A percentile compares a stretch with the other conserved stretches of the same genome.
phyloP scores from a whole-genome alignment of 2,113 vertebrate genomes.

The Nicator chloris region DNA sequence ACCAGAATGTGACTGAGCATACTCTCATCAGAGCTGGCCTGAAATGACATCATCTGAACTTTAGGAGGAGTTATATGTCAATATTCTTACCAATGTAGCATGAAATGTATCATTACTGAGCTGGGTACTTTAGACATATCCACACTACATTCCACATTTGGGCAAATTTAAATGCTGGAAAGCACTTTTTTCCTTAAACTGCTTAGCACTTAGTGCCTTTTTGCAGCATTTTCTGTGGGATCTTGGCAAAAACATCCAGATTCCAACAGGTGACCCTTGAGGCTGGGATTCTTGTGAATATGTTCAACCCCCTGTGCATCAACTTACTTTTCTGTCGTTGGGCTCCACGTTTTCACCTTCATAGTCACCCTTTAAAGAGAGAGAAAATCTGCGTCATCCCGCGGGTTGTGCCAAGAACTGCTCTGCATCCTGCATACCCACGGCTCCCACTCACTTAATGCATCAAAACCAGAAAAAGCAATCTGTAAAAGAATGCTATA shows the following conservation, averaged over 20 bases:
- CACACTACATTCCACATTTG: neutral
- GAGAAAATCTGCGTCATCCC: neutral
- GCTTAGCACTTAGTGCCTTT: neutral
- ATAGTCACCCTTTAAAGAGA: conserved; percentile 84
- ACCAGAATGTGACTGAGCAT: neutral
- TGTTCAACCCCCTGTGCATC: neutral
- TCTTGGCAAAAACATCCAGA: neutral
- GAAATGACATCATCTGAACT: neutral
- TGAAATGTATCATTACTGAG: neutral
- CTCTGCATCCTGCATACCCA: neutral
- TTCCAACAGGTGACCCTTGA: neutral
- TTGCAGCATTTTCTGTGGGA: neutral
- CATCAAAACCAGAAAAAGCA: conserved; percentile 58
- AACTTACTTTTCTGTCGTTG: conserved; percentile 93
- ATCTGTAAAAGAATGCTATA: conserved; percentile 49
- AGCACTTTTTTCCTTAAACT: neutral
- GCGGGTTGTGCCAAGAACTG: neutral
- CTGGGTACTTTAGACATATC: neutral
- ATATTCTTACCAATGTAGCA: neutral
- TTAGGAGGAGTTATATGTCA: neutral
- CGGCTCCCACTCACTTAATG: conserved; percentile 33
- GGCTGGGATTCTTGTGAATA: neutral
- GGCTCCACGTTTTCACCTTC: conserved; percentile 73
- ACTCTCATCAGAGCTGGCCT: neutral
- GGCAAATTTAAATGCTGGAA: neutral